A percentile compares a stretch with the other conserved stretches of the same genome.
Conservation (phyloP, 2,888 invertebrate species). For the Epiperipatus broadwayi region DNA sequence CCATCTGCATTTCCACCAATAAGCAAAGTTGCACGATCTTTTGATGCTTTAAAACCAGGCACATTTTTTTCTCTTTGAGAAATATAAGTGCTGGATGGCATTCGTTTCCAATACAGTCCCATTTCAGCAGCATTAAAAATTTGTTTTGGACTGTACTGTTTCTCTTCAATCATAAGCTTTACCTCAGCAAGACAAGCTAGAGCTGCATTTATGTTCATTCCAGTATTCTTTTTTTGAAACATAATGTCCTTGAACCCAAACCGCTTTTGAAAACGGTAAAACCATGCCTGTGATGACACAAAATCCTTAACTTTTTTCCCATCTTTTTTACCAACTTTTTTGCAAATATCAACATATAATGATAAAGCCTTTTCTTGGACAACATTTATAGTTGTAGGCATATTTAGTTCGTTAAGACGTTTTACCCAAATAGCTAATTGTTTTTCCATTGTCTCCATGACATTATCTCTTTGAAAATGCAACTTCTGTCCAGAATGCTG, state of each 20-base stretch:
- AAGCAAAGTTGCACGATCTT: constrained; percentile 14
- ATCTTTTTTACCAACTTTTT: constrained; percentile 1
- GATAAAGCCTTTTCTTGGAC: not conserved
- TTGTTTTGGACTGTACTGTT: constrained; percentile 8
- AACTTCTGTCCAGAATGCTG: not conserved
- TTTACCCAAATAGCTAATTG: not conserved
- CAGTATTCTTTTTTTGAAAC: constrained; percentile 10
- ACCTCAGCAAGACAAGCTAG: constrained; percentile 5
- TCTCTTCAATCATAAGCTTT: constrained; percentile 7
- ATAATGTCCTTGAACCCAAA: constrained; percentile 14
- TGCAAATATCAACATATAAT: not conserved
- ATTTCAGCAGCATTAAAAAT: constrained; percentile 16
- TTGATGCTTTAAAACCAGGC: constrained; percentile 12
- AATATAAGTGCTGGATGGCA: constrained; percentile 13
- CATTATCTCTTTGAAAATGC: not conserved
- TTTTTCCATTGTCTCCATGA: constrained; percentile 8
- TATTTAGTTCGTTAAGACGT: not conserved
- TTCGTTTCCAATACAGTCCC: constrained; percentile 14
- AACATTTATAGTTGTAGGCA: not conserved
- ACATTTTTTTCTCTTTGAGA: constrained; percentile 10
- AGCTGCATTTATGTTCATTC: constrained; percentile 7
- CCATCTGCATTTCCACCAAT: constrained; percentile 13
- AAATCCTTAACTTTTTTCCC: constrained; percentile 3
- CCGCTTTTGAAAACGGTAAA: constrained; percentile 15
- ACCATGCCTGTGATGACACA: constrained; percentile 12